A percentile compares a stretch with the other conserved stretches of the same genome.
Conservation (phyloP, 2,888 invertebrate genomes). For the Philhelius pedissequus region DNA sequence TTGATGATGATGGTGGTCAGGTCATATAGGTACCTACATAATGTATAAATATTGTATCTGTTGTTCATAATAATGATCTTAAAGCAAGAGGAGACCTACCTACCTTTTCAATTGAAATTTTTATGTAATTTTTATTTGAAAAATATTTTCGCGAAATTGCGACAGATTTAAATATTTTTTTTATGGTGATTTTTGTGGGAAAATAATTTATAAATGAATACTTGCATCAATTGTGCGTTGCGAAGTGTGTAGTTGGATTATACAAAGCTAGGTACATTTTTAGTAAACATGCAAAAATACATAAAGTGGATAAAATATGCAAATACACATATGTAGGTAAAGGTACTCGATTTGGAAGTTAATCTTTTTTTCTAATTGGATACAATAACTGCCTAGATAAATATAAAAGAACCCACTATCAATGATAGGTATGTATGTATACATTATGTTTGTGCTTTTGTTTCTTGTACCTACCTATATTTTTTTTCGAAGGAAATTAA, state of each 20-base stretch:
- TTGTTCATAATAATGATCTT: background rate
- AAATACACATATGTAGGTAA: background rate
- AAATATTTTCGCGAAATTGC: background rate
- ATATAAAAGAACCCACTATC: background rate
- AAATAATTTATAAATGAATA: background rate
- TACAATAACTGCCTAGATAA: background rate
- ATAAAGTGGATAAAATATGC: slow-evolving; percentile 2
- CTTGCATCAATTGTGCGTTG: background rate
- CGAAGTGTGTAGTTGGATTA: background rate
- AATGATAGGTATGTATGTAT: slow-evolving; percentile 6
- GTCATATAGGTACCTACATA: background rate
- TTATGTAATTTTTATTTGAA: slow-evolving; percentile 14
- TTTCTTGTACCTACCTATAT: too few species aligned
- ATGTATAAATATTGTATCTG: slow-evolving; percentile 5
- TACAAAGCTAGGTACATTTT: slow-evolving; percentile 2
- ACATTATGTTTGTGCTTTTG: background rate
- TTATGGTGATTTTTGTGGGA: background rate
- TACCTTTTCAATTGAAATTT: slow-evolving; percentile 5
- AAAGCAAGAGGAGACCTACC: too few species aligned
- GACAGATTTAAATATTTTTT: background rate
- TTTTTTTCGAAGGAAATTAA: background rate
- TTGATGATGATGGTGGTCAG: background rate
- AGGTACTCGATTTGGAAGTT: slow-evolving; percentile 7
- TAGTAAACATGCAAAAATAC: background rate
- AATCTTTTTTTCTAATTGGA: slow-evolving; percentile 3